These are phyloP conservation scores for Parthenolecanium corni DNA, from an alignment of 2,888 invertebrate genomes.

Conservation along the genomic window DNA sequence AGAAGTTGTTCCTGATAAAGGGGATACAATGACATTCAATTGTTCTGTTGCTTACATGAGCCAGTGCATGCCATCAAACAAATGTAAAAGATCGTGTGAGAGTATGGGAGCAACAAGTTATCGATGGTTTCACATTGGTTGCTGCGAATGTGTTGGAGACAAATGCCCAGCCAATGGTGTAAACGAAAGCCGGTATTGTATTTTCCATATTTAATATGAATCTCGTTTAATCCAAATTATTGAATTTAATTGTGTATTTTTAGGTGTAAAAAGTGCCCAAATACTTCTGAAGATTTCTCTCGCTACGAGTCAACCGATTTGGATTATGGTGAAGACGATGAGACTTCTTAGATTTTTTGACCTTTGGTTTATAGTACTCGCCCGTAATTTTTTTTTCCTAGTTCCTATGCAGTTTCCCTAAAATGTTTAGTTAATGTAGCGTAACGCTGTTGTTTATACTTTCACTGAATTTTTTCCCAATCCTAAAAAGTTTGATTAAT, in stretches of 20 bases:
- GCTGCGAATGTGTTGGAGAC: conserved; percentile 84
- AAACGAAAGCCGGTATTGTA: conserved; percentile 60
- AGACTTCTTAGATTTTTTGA: not conserved
- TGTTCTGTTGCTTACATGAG: conserved; percentile 87
- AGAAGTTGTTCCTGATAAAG: conserved; percentile 37
- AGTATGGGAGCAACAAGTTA: conserved; percentile 73
- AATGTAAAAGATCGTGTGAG: conserved; percentile 69
- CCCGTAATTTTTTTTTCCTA: too few species aligned
- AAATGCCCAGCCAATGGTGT: conserved; percentile 82
- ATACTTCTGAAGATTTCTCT: conserved; percentile 38
- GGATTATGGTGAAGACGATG: conserved; percentile 50
- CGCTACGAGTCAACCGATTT: conserved; percentile 38
- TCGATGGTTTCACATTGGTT: conserved; percentile 91
- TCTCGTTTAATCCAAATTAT: not conserved
- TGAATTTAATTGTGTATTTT: conserved; percentile 30
- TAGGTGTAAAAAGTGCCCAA: conserved; percentile 52
- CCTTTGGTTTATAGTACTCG: too few species aligned
- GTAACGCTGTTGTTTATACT: too few species aligned
- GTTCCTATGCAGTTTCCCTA: too few species aligned
- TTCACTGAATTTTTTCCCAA: too few species aligned
- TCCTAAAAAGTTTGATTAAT: too few species aligned
- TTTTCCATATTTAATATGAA: not conserved
- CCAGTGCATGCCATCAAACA: conserved; percentile 76
- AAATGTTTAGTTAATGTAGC: too few species aligned
- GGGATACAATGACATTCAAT: conserved; percentile 51